Evolutionary conservation across 2,797 vertebrate species (phyloP), one percentile per base, ranked within the genome.

Genomic region (Threskiornis aethiopicus): DNA sequence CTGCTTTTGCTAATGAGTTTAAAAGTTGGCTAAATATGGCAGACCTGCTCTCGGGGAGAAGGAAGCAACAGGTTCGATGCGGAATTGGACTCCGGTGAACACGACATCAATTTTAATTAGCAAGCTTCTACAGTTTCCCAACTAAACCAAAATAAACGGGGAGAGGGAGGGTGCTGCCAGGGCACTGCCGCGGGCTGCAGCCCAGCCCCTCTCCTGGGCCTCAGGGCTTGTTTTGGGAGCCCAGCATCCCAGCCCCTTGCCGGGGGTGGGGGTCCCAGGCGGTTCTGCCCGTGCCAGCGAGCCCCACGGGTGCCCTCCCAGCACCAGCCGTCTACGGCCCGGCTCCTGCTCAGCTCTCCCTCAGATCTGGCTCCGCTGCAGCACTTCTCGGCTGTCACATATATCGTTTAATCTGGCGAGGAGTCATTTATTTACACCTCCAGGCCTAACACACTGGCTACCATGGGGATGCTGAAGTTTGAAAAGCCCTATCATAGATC

Each of bases 1-100:
- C 92, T 92, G 96, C 92, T 95, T 51, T 78, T 84, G 84, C 91
- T 95, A 96, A 96, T 95, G 87, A 91, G 87, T 96, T 94, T 93
- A 88, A 82, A 96, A 97, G 84, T 96, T 95, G 90, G 70, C 85
- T 93, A 92, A 96, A 92, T 90, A 86, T 91, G 89, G 92, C 70
- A 95, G 89, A 69, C 69, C 93, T 51, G 84, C 89, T 91, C 94
- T 85, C 0, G 2, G 20, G 29, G 86, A 91, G 94, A 24, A 80
- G 87, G 93, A 69, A 96, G 92, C 87, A 83, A 80, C 65, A 42
- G 93, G 92, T 4, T 95, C 55, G 37, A 70, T 88, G 91, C 4
- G 3, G 94, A 95, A 88, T 88, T 28, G 93, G 93, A 75, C 89
- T 92, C 89, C 5, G 44, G 78, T 65, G 93, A 93, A 89, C 83